Conservation (phyloP, 2,113 vertebrate genomes). For the Lagopus leucura region DNA sequence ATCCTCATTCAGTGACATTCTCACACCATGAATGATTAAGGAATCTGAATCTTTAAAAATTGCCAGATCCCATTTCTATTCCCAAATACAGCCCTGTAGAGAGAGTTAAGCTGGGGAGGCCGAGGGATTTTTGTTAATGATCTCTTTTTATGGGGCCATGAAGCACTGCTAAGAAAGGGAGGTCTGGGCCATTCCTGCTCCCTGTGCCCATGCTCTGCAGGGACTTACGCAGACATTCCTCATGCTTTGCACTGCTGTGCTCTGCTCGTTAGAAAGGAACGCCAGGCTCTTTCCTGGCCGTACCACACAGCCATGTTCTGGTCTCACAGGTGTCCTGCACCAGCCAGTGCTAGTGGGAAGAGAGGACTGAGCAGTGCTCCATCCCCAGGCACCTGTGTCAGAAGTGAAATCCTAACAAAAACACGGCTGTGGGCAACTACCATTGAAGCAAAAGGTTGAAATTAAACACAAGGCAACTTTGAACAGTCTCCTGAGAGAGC, state of each 20-base stretch:
- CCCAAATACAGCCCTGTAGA: conserved; percentile 36
- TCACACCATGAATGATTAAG: conserved; percentile 70
- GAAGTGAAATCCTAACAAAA: background rate
- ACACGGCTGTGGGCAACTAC: background rate
- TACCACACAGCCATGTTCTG: background rate
- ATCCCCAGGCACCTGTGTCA: background rate
- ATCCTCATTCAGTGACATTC: conserved; percentile 63
- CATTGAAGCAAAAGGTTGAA: background rate
- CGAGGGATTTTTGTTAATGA: conserved; percentile 45
- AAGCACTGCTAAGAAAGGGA: conserved; percentile 2
- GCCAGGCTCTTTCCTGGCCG: background rate
- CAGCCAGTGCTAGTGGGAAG: background rate
- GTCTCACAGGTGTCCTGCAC: background rate
- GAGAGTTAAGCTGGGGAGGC: conserved; percentile 19
- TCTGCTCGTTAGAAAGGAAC: background rate
- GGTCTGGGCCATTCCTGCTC: background rate
- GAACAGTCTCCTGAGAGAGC: background rate
- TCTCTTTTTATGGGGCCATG: conserved; percentile 39
- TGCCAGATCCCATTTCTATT: conserved; percentile 67
- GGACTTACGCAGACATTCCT: background rate
- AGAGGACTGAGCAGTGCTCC: background rate
- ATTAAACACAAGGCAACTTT: background rate
- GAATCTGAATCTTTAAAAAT: conserved; percentile 70
- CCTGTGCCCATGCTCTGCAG: background rate
- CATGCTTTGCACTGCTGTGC: background rate